phyloP scores from a whole-genome alignment of 35 echinoderm and acorn worm genomes.

The Acanthaster planci region DNA sequence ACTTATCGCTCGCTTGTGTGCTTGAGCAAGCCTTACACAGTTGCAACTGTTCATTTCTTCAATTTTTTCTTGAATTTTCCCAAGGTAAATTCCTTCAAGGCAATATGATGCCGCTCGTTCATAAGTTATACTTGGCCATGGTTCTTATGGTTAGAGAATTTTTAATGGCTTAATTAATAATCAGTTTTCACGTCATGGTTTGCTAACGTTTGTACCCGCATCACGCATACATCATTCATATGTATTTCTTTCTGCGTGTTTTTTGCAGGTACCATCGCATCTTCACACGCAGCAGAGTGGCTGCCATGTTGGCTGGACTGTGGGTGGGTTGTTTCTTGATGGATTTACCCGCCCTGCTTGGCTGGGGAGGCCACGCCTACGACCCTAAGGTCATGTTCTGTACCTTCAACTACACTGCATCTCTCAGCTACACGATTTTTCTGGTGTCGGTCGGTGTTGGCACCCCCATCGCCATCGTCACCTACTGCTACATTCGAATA shows the following conservation, averaged over 20 bases:
- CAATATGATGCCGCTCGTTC: too few species aligned
- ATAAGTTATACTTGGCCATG: too few species aligned
- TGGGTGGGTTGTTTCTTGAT: conserved; percentile 66
- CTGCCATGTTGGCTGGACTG: conserved; percentile 3
- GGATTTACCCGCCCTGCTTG: conserved; percentile 64
- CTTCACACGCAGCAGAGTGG: background rate
- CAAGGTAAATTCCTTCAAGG: too few species aligned
- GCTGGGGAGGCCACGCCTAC: conserved; percentile 73
- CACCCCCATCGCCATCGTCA: conserved; percentile 32
- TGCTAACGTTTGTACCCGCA: too few species aligned
- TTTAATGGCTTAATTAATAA: too few species aligned
- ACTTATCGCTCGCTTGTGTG: too few species aligned
- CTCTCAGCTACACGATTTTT: conserved; percentile 80
- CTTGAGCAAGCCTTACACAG: too few species aligned
- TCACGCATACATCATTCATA: too few species aligned
- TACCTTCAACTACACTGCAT: conserved; percentile 69
- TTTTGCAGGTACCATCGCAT: conserved; percentile 9
- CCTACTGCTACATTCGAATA: conserved; percentile 63
- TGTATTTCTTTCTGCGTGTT: background rate
- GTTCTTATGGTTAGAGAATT: too few species aligned
- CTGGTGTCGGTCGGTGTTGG: conserved; percentile 50
- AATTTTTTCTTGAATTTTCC: too few species aligned
- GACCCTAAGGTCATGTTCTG: conserved; percentile 79
- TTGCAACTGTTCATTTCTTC: too few species aligned
- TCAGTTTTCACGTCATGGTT: too few species aligned